Percentiles rank a stretch among this genome's conserved stretches.
Evolutionary conservation across 2,888 invertebrate species (phyloP).

Genomic region (Malthinus seriepunctatus): DNA sequence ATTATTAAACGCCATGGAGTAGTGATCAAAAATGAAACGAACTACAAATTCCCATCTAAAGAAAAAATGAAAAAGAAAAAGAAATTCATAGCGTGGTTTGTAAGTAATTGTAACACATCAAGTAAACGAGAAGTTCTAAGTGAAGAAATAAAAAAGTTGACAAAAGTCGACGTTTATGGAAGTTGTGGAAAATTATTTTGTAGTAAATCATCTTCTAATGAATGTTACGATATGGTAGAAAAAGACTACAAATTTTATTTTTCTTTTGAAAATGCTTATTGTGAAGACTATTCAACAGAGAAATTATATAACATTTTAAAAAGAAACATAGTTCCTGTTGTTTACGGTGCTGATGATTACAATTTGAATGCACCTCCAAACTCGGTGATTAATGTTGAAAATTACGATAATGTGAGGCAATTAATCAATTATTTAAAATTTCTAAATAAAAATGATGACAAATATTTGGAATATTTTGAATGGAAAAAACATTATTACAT

Average conservation of each 20-base stretch:
- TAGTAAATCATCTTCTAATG: slow-evolving; percentile 50
- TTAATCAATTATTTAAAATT: slow-evolving; percentile 26
- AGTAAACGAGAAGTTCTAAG: slow-evolving; percentile 55
- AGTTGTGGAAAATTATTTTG: slow-evolving; percentile 58
- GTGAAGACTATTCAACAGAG: slow-evolving; percentile 34
- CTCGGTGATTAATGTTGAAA: slow-evolving; percentile 28
- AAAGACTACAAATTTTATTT: slow-evolving; percentile 37
- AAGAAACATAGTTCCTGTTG: slow-evolving; percentile 29
- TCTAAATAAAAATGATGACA: slow-evolving; percentile 15
- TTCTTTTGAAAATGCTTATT: slow-evolving; percentile 34
- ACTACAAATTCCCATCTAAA: slow-evolving; percentile 32
- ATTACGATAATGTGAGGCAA: slow-evolving; percentile 21
- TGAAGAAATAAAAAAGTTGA: slow-evolving; percentile 58
- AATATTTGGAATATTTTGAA: slow-evolving; percentile 32
- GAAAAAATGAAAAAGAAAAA: slow-evolving; percentile 43
- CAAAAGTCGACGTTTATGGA: slow-evolving; percentile 68
- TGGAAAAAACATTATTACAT: slow-evolving; percentile 33
- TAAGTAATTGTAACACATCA: slow-evolving; percentile 57
- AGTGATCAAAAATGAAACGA: slow-evolving; percentile 24
- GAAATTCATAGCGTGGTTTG: slow-evolving; percentile 61
- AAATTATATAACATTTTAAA: slow-evolving; percentile 28
- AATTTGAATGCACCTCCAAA: slow-evolving; percentile 26
- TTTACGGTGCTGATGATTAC: slow-evolving; percentile 31
- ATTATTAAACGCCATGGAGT: slow-evolving; percentile 51
- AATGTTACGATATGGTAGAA: slow-evolving; percentile 57